phyloP scores from a whole-genome alignment of 2,888 invertebrate genomes.

The Pammene aurita region DNA sequence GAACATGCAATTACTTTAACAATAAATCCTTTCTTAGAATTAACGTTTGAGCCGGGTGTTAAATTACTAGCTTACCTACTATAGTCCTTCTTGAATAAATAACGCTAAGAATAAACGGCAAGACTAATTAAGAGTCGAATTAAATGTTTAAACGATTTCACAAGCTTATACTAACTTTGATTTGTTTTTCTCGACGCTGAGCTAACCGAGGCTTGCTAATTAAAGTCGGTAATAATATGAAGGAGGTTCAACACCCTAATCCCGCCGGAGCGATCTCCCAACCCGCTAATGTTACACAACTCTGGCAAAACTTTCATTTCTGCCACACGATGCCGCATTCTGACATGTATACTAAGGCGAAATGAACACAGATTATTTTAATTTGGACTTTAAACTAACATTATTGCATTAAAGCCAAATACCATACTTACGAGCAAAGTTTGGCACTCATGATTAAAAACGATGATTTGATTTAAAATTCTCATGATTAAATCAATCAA shows the following conservation, averaged over 20 bases:
- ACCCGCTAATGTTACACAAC: conserved; percentile 37
- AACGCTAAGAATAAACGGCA: conserved; percentile 39
- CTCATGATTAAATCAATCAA: no score
- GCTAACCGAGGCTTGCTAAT: conserved; percentile 42
- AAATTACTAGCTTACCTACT: conserved; percentile 27
- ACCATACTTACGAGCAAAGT: no score
- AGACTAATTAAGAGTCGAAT: conserved; percentile 39
- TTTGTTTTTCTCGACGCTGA: conserved; percentile 39
- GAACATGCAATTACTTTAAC: no score
- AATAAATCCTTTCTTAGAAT: conserved; percentile 1
- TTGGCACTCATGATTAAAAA: no score
- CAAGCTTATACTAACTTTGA: conserved; percentile 40
- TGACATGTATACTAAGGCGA: conserved; percentile 35
- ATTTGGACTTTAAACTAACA: background rate
- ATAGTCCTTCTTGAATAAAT: conserved; percentile 30
- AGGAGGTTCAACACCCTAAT: conserved; percentile 41
- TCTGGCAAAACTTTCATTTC: conserved; percentile 43
- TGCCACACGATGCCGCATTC: conserved; percentile 25
- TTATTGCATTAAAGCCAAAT: no score
- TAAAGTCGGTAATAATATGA: conserved; percentile 43
- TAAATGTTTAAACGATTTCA: conserved; percentile 41
- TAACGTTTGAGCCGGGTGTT: conserved; percentile 23
- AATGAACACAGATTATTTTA: conserved; percentile 4
- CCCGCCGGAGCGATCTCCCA: conserved; percentile 22
- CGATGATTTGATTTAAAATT: no score